These are phyloP conservation scores for Sinocyclocheilus grahami DNA, from an alignment of 2,113 vertebrate species.

Conservation along the genomic window DNA sequence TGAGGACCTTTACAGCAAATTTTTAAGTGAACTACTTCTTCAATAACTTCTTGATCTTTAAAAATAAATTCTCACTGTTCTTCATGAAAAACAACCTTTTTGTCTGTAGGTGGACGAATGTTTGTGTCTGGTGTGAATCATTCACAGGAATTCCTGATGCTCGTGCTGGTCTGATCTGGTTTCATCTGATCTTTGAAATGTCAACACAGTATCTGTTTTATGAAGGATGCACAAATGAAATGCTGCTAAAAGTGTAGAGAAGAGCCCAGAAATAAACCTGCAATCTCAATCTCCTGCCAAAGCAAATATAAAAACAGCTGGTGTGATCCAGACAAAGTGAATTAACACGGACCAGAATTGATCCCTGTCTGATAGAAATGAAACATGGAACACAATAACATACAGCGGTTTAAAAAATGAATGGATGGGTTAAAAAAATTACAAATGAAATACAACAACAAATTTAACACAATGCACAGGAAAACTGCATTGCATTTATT, in stretches of 20 bases:
- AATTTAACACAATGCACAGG: no score
- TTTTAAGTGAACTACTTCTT: not conserved
- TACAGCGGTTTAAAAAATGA: no score
- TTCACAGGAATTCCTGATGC: not conserved
- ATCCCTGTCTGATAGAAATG: no score
- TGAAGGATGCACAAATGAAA: not conserved
- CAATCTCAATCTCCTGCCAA: no score
- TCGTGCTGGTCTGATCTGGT: not conserved
- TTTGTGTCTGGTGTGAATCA: not conserved
- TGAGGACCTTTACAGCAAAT: no score
- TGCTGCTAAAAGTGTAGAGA: not conserved
- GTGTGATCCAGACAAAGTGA: no score
- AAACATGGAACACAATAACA: no score
- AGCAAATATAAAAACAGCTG: no score
- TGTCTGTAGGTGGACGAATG: not conserved
- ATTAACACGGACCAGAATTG: no score
- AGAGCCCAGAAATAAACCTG: not conserved
- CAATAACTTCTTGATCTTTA: not conserved
- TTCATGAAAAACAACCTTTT: not conserved
- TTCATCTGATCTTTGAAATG: not conserved
- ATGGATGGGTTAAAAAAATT: no score
- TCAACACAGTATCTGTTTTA: not conserved
- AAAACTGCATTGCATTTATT: no score
- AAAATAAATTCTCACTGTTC: not conserved
- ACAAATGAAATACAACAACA: no score